A percentile compares a stretch with the other conserved stretches of the same genome.
Evolutionary conservation across 2,888 invertebrate genomes (phyloP).

Genomic region (Hermaeophaga mercurialis): DNA sequence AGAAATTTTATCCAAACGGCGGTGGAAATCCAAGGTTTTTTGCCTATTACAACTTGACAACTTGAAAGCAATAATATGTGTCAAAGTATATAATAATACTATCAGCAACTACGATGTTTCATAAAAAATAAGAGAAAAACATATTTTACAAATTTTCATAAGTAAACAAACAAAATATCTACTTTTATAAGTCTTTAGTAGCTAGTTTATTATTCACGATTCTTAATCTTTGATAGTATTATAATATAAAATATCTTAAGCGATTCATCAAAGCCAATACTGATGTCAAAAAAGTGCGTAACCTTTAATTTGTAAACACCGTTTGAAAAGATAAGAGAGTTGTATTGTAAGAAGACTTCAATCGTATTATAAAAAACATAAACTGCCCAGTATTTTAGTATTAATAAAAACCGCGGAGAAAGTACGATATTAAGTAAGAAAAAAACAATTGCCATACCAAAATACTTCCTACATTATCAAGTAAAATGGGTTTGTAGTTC

Average conservation of each 20-base stretch:
- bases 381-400: constrained; percentile 39
- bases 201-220: no score
- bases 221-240: no score
- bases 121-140: no score
- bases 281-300: no score
- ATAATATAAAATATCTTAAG: no score
- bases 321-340: constrained; percentile 7
- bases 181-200: no score
- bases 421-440: constrained; percentile 25
- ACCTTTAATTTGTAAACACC: constrained; percentile 7
- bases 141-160: no score
- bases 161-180: no score
- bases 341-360: constrained; percentile 31
- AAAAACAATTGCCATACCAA: constrained; percentile 37
- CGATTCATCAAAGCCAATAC: no score
- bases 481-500: constrained; percentile 15
- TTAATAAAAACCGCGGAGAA: constrained; percentile 21
- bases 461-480: constrained; percentile 22
- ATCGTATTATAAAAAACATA: constrained; percentile 32
- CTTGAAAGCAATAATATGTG: no score
- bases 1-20: constrained; percentile 17
- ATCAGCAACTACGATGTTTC: no score
- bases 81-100: no score
- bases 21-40: constrained; percentile 13
- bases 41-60: constrained; percentile 16